Base-by-base conservation (phyloP, 2,797 vertebrate species). In the Gymnopithys bicolor region DNA sequence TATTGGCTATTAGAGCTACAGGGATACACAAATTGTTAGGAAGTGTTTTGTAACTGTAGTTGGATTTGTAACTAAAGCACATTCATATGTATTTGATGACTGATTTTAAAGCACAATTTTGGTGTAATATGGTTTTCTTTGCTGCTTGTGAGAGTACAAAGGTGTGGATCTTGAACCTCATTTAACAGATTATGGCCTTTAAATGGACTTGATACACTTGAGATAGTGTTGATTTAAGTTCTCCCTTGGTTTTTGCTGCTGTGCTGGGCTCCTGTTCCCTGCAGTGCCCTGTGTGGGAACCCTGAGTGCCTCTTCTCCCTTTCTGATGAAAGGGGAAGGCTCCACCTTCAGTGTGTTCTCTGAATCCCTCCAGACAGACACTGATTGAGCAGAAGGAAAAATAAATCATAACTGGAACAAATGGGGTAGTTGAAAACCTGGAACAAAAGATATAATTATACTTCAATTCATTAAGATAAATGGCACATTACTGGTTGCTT, bases 401-500 rank as follows among this genome's bases (percentile, higher is more conserved):
- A 6, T 5, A 19, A 28, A 4, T 14, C 19, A 3, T 9, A n/a
- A 33, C 14, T 51, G 43, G 43, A 89, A 25, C 28, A 69, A 84
- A 75, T 33, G 5, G 41, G 22, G 2, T 70, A 17, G 12, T 9
- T 88, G n/a, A 39, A 90, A 89, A 70, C 24, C 9, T 67, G 48
- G 73, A 93, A 51, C 35, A 43, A 52, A 87, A 53, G n/a, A 10
- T 5, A 1, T 22, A 58, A 41, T 62, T 60, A 11, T 7, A 32
- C 6, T 77, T 43, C 46, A 39, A 46, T 83, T 87, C 11, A 6
- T 60, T 49, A 43, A 45, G 56, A 15, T n/a, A 37, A 87, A 53
- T 0, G 2, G 4, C 7, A 25, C 1, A 0, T 60, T 59, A 27
- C 19, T 55, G 7, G 3, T 33, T 28, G 10, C 4, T 53, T 63